Conservation (phyloP, 2,888 invertebrate genomes). For the Drosophila anceps region DNA sequence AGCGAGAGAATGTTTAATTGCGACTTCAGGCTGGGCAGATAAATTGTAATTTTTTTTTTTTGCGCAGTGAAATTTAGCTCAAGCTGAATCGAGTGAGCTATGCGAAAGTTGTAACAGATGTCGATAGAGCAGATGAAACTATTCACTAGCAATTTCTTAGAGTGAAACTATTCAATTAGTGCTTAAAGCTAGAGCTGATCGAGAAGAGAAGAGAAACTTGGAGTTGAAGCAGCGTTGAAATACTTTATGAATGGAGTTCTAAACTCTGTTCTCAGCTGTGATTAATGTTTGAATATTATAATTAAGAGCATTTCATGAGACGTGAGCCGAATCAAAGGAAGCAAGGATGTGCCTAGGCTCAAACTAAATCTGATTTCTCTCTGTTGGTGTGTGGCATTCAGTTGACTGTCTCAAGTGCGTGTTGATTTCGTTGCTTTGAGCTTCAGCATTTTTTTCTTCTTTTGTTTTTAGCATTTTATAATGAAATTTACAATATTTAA, state of each 20-base stretch:
- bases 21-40: conserved; percentile 1
- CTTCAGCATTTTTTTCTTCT: conserved; percentile 34
- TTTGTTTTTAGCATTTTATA: conserved; percentile 57
- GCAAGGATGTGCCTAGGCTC: neutral
- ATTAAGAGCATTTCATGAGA: neutral
- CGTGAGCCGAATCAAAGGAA: neutral
- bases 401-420: conserved; percentile 14
- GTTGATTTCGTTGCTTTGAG: conserved; percentile 13
- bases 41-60: neutral
- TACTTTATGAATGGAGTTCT: neutral
- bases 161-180: neutral
- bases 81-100: neutral
- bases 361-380: neutral
- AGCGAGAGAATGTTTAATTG: conserved; percentile 45
- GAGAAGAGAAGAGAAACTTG: neutral
- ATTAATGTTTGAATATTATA: conserved; percentile 1
- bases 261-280: neutral
- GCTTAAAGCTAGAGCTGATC: neutral
- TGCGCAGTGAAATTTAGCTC: conserved; percentile 4
- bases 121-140: neutral
- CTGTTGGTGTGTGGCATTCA: conserved; percentile 7
- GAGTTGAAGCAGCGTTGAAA: neutral
- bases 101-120: neutral
- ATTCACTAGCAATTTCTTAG: too few relatives aligned
- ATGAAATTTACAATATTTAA: conserved; percentile 72